These are phyloP conservation scores for Lepus townsendii DNA, from an alignment of 2,797 vertebrate species.

Conservation along the genomic window DNA sequence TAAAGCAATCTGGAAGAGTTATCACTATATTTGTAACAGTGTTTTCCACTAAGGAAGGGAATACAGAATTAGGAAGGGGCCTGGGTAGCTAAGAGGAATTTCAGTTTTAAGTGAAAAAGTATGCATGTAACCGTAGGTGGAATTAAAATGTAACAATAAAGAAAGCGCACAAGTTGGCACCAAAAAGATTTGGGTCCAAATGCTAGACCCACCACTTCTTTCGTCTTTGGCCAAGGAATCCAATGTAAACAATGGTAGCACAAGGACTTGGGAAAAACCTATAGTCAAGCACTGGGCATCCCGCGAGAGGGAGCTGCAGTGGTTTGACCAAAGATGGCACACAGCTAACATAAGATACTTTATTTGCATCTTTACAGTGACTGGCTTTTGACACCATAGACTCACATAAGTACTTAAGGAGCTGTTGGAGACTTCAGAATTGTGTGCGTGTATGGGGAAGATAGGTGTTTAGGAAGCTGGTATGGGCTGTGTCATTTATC, in stretches of 20 bases:
- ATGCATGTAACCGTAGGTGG: neutral
- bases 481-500: neutral
- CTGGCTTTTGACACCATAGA: neutral
- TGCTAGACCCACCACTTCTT: neutral
- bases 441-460: neutral
- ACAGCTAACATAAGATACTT: constrained; percentile 2
- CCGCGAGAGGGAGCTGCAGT: neutral
- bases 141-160: constrained; percentile 42
- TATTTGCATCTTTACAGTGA: constrained; percentile 1
- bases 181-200: neutral
- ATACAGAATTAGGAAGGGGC: neutral
- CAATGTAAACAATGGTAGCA: neutral
- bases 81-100: neutral
- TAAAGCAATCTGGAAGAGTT: neutral
- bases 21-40: neutral
- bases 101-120: neutral
- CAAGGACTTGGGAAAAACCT: neutral
- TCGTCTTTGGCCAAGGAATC: neutral
- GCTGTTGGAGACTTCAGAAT: neutral
- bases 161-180: neutral
- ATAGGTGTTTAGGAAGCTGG: neutral
- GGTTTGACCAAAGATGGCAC: neutral
- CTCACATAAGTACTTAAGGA: neutral
- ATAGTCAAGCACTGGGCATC: neutral
- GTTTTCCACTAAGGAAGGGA: neutral